phyloP scores from a whole-genome alignment of 2,113 vertebrate genomes.

The Phoenicopterus ruber region DNA sequence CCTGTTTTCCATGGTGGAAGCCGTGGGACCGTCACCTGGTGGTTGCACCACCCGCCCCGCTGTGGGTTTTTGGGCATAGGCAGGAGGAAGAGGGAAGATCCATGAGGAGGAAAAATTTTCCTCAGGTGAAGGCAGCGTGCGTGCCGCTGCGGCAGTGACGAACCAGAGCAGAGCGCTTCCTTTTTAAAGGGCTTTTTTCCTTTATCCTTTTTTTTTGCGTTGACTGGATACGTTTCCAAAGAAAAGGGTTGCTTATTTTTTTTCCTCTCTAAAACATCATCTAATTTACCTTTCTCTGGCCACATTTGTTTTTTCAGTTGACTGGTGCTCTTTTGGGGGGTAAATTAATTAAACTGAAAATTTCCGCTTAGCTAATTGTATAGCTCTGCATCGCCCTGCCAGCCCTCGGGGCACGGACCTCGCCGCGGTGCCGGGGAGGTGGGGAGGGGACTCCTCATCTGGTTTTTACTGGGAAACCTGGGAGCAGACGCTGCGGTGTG shows the following conservation, averaged over 20 bases:
- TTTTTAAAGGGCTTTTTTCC: not conserved
- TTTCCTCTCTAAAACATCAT: not conserved
- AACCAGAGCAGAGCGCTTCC: not conserved
- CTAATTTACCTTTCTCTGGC: not conserved
- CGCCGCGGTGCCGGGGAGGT: rapidly evolving
- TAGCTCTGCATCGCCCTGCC: not conserved
- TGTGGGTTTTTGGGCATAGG: not conserved
- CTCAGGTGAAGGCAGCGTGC: not conserved
- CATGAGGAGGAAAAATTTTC: not conserved
- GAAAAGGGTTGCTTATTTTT: rapidly evolving
- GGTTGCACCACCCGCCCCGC: rapidly evolving
- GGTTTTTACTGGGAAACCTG: not conserved
- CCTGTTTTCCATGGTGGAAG: not conserved
- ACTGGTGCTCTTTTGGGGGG: not conserved
- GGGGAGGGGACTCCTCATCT: not conserved
- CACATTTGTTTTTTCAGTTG: not conserved
- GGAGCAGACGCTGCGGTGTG: too few relatives aligned
- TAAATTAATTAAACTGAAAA: not conserved
- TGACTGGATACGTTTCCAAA: not conserved
- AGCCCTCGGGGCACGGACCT: not conserved
- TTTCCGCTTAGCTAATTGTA: not conserved
- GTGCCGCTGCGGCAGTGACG: not conserved
- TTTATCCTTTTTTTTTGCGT: not conserved
- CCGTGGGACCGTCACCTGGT: rapidly evolving
- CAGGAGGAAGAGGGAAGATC: not conserved